Evolutionary conservation across 2,113 vertebrate species (phyloP).

Genomic region (Acinonyx jubatus): DNA sequence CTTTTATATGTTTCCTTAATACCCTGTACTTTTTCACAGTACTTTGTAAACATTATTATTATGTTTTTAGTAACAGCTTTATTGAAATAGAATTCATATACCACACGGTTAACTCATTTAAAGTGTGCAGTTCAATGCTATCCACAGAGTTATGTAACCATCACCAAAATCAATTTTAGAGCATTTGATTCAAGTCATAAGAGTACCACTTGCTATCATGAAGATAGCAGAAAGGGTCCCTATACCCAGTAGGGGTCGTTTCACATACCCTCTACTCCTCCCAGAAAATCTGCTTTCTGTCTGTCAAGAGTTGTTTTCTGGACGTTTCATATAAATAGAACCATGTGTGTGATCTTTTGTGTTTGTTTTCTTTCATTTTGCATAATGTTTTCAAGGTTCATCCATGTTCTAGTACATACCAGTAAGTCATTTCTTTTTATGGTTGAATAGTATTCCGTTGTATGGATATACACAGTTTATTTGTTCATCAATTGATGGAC

Average conservation of each 20-base stretch:
- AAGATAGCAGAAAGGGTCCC: neutral
- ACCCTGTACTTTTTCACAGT: neutral
- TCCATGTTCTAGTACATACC: neutral
- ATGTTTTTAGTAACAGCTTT: neutral
- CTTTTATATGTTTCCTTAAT: slow-evolving; percentile 1
- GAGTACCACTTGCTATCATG: neutral
- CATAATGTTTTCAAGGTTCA: neutral
- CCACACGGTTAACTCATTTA: neutral
- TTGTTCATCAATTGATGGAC: neutral
- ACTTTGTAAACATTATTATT: neutral
- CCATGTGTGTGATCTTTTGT: neutral
- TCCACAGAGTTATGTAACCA: neutral
- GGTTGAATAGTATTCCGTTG: neutral
- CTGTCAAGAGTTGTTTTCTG: neutral
- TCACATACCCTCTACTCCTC: neutral
- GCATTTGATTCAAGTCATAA: neutral
- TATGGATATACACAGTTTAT: neutral
- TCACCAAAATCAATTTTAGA: neutral
- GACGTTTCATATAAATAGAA: neutral
- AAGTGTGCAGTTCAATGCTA: neutral
- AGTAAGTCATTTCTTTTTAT: neutral
- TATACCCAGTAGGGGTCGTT: neutral
- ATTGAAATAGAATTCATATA: neutral
- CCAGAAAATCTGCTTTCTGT: neutral
- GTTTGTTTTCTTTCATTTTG: neutral